These are phyloP conservation scores for Enteromius mattozi DNA, from an alignment of 2,797 vertebrate genomes.

Conservation along the genomic window DNA sequence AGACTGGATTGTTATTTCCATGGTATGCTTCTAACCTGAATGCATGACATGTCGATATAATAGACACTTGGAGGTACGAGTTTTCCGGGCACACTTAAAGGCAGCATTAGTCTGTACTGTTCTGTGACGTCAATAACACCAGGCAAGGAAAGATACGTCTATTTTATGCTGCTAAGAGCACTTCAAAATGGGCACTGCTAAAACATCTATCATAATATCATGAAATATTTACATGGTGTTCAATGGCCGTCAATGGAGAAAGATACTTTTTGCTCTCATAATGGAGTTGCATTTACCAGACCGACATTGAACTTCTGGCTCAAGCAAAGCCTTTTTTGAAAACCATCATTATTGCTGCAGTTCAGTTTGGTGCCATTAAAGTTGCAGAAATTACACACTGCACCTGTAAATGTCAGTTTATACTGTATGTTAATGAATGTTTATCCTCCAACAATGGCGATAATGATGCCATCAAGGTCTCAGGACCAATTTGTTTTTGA, in stretches of 20 bases:
- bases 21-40: not conserved
- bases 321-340: not conserved
- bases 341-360: not conserved
- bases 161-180: slow-evolving; percentile 11
- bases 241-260: slow-evolving; percentile 17
- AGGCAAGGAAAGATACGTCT: not conserved
- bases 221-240: slow-evolving; percentile 29
- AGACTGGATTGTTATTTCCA: not conserved
- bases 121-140: not conserved
- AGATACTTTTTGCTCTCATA: not conserved
- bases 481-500: slow-evolving; percentile 4
- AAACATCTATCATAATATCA: slow-evolving; percentile 11
- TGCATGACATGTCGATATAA: not conserved
- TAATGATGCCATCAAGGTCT: slow-evolving; percentile 21
- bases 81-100: not conserved
- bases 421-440: not conserved
- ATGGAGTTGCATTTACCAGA: not conserved
- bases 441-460: slow-evolving; percentile 14
- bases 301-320: not conserved
- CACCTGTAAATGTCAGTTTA: not conserved
- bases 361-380: not conserved
- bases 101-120: not conserved
- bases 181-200: not conserved
- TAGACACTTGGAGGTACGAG: not conserved
- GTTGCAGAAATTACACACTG: not conserved